Evolutionary conservation across 2,888 invertebrate genomes (phyloP), one percentile per base, ranked within the genome.

Genomic region (Drosophila kuntzei): DNA sequence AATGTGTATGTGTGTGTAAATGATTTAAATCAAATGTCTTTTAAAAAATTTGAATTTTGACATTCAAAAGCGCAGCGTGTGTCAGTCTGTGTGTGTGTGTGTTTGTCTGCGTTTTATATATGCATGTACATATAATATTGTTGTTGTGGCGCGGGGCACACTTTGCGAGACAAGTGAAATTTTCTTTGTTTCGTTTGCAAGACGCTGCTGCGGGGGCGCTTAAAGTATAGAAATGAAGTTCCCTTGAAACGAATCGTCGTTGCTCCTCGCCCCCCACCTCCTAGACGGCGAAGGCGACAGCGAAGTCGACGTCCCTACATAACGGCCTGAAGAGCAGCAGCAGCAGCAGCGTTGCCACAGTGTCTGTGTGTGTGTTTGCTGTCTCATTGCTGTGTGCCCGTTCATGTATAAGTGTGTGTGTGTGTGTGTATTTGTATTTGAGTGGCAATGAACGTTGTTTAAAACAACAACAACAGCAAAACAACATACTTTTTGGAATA

Each of bases 161-260:
- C 51, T 70, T 70, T 47, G 67, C 61, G 66, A 80, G 74, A 78
- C 79, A 83, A 88, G 81, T 83, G 78, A 86, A 88, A 87, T 81
- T 86, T 79, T 77, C 89, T 87, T 86, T 87, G 87, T 86, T 88
- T 78, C 71, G 55, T 61, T 63, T 54, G 27, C 20, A 34, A 57
- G 37, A 58, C 53, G 41, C 18, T 53, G 55, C 59, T 58, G 65
- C 76, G 68, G 67, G 63, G 80, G 62, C 75, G 72, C 51, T 54
- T 65, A 63, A 76, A 86, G 68, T 78, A 60, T 80, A 74, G 60
- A 76, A 83, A 68, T 76, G 70, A 71, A 80, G 76, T 88, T 80
- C 72, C 78, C 79, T 81, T 80, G 79, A 79, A 85, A 79, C 67
- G 57, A 70, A 81, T 74, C 62, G 61, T 57, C 39, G 46, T 54